A percentile compares a stretch with the other conserved stretches of the same genome.
phyloP scores from a whole-genome alignment of 23 tunicate genomes.

The Styela clava region DNA sequence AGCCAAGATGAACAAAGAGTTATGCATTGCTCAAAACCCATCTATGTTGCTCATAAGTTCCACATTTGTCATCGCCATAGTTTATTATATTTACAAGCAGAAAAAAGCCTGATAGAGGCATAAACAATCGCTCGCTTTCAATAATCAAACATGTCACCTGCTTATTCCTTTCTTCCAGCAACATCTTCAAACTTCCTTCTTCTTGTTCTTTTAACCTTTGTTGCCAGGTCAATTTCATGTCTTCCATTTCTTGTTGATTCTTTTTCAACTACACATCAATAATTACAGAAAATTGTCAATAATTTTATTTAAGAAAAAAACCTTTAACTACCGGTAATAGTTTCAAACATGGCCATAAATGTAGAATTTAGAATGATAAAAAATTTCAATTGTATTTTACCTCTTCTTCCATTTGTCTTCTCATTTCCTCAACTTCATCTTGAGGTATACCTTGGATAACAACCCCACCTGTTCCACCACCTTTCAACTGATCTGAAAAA shows the following conservation, averaged over 20 bases:
- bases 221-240: conserved; percentile 81
- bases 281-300: too few species aligned
- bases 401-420: conserved; percentile 60
- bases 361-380: too few species aligned
- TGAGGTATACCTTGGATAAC: conserved; percentile 78
- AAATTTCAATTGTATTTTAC: too few species aligned
- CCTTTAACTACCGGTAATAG: neutral
- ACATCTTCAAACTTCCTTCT: conserved; percentile 34
- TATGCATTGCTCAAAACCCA: too few species aligned
- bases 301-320: neutral
- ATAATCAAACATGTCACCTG: too few species aligned
- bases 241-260: conserved; percentile 86
- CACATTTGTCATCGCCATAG: too few species aligned
- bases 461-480: conserved; percentile 39
- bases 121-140: too few species aligned
- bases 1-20: too few species aligned
- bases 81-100: too few species aligned
- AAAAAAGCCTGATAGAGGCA: too few species aligned
- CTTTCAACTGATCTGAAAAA: conserved; percentile 46
- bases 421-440: conserved; percentile 87
- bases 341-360: neutral
- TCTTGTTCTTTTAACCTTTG: conserved; percentile 77
- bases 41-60: too few species aligned
- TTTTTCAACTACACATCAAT: conserved; percentile 37
- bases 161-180: conserved; percentile 53